Conservation (phyloP, 2,113 vertebrate genomes). For the Caranx melampygus region DNA sequence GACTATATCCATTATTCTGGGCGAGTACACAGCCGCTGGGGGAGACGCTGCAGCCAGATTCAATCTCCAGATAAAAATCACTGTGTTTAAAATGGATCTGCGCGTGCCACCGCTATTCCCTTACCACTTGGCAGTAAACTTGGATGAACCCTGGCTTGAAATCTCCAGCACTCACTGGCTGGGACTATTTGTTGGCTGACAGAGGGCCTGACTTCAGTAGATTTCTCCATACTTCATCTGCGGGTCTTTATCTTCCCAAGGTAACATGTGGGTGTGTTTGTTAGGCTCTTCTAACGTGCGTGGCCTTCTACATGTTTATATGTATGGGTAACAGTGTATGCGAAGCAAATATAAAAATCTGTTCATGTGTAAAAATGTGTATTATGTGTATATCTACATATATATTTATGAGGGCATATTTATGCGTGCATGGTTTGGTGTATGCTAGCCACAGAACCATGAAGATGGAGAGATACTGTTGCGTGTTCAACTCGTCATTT, state of each 20-base stretch:
- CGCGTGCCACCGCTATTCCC: slow-evolving; percentile 63
- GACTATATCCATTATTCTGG: slow-evolving; percentile 73
- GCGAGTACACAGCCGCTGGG: slow-evolving; percentile 63
- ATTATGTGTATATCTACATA: background rate
- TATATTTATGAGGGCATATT: slow-evolving; percentile 4
- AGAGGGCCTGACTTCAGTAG: slow-evolving; percentile 52
- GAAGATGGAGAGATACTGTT: background rate
- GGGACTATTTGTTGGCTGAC: slow-evolving; percentile 60
- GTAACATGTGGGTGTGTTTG: slow-evolving; percentile 43
- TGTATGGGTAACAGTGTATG: slow-evolving; percentile 7
- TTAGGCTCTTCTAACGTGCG: slow-evolving; percentile 2
- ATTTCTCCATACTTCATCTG: slow-evolving; percentile 40
- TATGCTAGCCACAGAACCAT: slow-evolving; percentile 17
- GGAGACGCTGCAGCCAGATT: slow-evolving; percentile 73
- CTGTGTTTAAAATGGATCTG: slow-evolving; percentile 71
- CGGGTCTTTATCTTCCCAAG: slow-evolving; percentile 42
- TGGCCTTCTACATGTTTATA: background rate
- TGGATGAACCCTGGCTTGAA: slow-evolving; percentile 65
- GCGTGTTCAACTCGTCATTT: background rate
- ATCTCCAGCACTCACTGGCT: slow-evolving; percentile 45
- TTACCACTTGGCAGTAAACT: slow-evolving; percentile 68
- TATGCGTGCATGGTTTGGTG: background rate
- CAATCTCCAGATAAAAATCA: slow-evolving; percentile 74
- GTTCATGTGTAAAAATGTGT: background rate
- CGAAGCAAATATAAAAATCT: slow-evolving; percentile 16